A percentile compares a stretch with the other conserved stretches of the same genome.
Conservation (phyloP, 2,113 vertebrate species). For the Ancistrus triradiatus region DNA sequence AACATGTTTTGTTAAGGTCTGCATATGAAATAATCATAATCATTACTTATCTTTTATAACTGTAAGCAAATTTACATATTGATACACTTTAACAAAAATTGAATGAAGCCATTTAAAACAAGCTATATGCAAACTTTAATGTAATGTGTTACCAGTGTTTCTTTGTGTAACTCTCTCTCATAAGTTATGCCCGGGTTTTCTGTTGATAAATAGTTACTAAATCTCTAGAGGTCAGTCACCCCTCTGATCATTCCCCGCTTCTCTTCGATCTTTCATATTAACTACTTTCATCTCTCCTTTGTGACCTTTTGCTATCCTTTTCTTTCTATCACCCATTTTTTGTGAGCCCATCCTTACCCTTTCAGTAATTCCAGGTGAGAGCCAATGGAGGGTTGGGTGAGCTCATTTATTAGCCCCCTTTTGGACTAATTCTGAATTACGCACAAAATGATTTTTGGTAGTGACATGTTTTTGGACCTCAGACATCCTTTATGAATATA, state of each 20-base stretch:
- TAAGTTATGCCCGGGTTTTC: background rate
- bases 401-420: constrained; percentile 26
- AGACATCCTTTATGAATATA: background rate
- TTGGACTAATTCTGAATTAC: background rate
- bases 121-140: constrained; percentile 37
- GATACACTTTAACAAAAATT: background rate
- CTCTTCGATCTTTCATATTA: background rate
- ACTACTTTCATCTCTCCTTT: background rate
- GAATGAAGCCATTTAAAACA: constrained; percentile 40
- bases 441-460: background rate
- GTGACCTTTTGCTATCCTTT: background rate
- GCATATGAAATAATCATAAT: constrained; percentile 9
- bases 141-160: constrained; percentile 36
- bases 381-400: constrained; percentile 8
- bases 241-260: background rate
- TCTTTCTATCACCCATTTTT: background rate
- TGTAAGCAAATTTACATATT: background rate
- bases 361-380: constrained; percentile 8
- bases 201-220: background rate
- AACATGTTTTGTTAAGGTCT: constrained; percentile 38
- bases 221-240: constrained; percentile 8
- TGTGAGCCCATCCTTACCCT: constrained; percentile 16
- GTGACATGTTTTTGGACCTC: constrained; percentile 8
- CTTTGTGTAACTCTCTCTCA: background rate
- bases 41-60: constrained; percentile 11